Evolutionary conservation across 2,113 vertebrate species (phyloP).

Genomic region (Psilopogon haemacephalus): DNA sequence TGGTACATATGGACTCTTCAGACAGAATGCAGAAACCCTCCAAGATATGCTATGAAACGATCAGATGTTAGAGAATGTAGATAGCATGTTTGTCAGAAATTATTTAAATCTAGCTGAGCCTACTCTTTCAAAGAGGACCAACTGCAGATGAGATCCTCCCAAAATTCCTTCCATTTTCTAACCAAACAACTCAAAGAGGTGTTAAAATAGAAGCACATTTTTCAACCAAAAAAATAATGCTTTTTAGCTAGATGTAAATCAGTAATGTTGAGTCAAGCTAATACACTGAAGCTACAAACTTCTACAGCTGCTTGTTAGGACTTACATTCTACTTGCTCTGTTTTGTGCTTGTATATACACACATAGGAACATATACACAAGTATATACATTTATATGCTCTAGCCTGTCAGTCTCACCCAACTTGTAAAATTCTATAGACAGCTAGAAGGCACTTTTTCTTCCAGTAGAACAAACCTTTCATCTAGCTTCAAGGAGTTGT

Average conservation of each 20-base stretch:
- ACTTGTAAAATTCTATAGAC: background rate
- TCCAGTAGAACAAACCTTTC: slow-evolving; percentile 32
- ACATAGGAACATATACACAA: fast-evolving
- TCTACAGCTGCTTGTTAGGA: background rate
- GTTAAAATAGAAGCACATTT: background rate
- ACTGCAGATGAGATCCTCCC: background rate
- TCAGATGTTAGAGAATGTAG: background rate
- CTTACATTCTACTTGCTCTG: background rate
- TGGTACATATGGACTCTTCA: background rate
- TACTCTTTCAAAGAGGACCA: background rate
- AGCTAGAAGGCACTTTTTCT: slow-evolving; percentile 45
- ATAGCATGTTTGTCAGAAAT: background rate
- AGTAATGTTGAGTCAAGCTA: background rate
- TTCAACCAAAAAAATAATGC: background rate
- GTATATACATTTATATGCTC: background rate
- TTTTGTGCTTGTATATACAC: background rate
- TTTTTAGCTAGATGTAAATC: background rate
- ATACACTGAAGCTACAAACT: background rate
- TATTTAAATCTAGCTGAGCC: background rate
- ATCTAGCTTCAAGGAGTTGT: slow-evolving; percentile 54
- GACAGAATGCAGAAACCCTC: background rate
- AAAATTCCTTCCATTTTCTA: background rate
- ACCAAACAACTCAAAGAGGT: background rate
- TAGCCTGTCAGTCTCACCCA: background rate
- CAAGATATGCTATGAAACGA: background rate